Evolutionary conservation across 2,113 vertebrate species (phyloP).

Genomic region (Centropristis striata): DNA sequence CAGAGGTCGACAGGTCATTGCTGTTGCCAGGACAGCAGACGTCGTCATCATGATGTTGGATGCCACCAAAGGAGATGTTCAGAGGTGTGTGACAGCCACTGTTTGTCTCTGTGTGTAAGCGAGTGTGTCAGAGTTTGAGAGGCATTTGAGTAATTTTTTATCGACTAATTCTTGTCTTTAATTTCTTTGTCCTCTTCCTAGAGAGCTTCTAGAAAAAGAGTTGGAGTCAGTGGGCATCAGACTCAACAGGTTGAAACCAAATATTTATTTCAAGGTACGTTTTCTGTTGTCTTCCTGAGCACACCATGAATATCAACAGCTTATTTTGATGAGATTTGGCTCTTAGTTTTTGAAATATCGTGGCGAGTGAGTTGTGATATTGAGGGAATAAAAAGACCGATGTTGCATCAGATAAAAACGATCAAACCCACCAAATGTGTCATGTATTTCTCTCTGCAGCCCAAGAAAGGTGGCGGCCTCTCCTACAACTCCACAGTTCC

Average conservation of each 20-base stretch:
- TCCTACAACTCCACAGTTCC: slow-evolving; percentile 98
- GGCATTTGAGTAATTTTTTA: background rate
- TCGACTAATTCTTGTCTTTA: background rate
- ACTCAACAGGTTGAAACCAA: slow-evolving; percentile 95
- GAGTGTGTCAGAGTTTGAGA: background rate
- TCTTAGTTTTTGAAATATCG: background rate
- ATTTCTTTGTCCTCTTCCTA: slow-evolving; percentile 61
- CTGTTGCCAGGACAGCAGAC: slow-evolving; percentile 96
- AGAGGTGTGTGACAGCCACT: slow-evolving; percentile 85
- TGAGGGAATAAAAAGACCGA: background rate
- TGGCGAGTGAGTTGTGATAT: background rate
- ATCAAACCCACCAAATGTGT: background rate
- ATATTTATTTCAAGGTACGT: slow-evolving; percentile 99
- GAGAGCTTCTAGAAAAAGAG: slow-evolving; percentile 95
- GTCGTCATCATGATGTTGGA: slow-evolving; percentile 99
- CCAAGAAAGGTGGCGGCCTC: slow-evolving; percentile 97
- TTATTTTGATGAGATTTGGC: background rate
- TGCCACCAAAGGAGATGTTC: slow-evolving; percentile 97
- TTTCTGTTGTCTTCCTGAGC: background rate
- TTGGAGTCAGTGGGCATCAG: slow-evolving; percentile 97
- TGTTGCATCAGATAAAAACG: background rate
- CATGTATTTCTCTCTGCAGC: slow-evolving; percentile 79
- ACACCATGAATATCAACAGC: background rate
- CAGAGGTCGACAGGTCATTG: slow-evolving; percentile 97
- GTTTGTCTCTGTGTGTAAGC: background rate